Conservation (phyloP, 2,113 vertebrate genomes). For the Zootoca vivipara region DNA sequence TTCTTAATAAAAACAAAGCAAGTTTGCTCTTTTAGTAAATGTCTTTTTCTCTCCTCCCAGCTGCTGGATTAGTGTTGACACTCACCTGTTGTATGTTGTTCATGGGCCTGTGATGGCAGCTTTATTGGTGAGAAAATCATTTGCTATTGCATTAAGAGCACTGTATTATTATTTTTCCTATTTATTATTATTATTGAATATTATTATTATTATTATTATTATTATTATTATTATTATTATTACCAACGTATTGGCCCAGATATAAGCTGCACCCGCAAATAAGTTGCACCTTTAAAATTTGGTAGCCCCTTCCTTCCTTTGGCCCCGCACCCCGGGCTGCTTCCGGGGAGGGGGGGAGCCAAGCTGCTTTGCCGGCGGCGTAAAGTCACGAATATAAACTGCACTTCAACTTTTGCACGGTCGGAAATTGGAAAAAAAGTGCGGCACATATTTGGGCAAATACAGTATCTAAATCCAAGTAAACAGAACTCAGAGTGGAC, state of each 20-base stretch:
- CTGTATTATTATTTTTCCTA: background rate
- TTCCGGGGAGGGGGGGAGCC: too few relatives aligned
- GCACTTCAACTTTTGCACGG: too few relatives aligned
- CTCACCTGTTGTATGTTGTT: constrained; percentile 93
- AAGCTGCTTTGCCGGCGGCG: too few relatives aligned
- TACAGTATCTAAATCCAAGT: too few relatives aligned
- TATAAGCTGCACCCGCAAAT: too few relatives aligned
- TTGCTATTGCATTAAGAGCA: background rate
- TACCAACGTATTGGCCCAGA: background rate
- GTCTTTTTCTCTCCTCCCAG: constrained; percentile 71
- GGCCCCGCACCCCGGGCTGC: too few relatives aligned
- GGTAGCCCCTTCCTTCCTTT: too few relatives aligned
- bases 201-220: background rate
- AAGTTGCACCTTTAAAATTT: too few relatives aligned
- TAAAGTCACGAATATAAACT: too few relatives aligned
- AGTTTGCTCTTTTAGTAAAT: constrained; percentile 38
- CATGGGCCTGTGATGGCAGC: constrained; percentile 95
- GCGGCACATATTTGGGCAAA: too few relatives aligned
- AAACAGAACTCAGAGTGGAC: too few relatives aligned
- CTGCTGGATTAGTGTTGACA: constrained; percentile 98
- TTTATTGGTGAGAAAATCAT: constrained; percentile 85
- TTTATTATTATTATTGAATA: background rate
- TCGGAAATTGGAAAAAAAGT: too few relatives aligned
- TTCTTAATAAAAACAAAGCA: constrained; percentile 12
- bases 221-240: background rate